phyloP scores from a whole-genome alignment of 92 coral and sea anemone species.

The Bergia sp. region DNA sequence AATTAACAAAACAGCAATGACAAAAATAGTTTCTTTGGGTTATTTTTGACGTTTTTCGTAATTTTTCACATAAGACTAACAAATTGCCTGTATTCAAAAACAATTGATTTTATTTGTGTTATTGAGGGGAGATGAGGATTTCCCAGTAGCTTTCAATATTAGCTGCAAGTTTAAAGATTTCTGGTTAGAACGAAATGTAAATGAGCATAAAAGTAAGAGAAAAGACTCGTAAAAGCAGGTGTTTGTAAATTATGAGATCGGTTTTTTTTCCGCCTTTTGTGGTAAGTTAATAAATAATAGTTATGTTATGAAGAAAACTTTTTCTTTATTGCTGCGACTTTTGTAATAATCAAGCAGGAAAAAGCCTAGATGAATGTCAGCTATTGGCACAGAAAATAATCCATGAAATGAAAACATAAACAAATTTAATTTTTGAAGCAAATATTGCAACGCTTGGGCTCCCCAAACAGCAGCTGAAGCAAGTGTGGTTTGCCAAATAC shows the following conservation, averaged over 20 bases:
- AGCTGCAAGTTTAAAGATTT: background rate
- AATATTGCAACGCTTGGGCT: background rate
- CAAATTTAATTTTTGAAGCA: constrained; percentile 21
- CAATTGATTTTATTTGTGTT: background rate
- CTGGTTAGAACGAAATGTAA: background rate
- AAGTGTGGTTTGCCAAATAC: background rate
- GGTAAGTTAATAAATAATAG: background rate
- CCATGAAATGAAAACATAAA: constrained; percentile 3
- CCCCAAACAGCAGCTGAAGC: background rate
- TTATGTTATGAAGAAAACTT: background rate
- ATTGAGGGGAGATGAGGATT: background rate
- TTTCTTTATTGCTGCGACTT: background rate
- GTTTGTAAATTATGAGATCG: background rate
- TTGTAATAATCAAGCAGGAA: background rate
- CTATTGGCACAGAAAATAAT: constrained; percentile 25
- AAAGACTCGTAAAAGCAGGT: background rate
- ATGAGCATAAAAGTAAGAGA: background rate
- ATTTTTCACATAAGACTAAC: background rate
- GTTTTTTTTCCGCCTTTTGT: background rate
- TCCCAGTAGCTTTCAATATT: background rate
- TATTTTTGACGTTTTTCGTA: background rate
- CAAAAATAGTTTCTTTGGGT: background rate
- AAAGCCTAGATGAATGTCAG: background rate
- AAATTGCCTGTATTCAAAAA: background rate
- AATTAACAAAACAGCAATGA: constrained; percentile 18